These are phyloP conservation scores for Xylota segnis DNA, from an alignment of 2,888 invertebrate genomes.

Conservation along the genomic window DNA sequence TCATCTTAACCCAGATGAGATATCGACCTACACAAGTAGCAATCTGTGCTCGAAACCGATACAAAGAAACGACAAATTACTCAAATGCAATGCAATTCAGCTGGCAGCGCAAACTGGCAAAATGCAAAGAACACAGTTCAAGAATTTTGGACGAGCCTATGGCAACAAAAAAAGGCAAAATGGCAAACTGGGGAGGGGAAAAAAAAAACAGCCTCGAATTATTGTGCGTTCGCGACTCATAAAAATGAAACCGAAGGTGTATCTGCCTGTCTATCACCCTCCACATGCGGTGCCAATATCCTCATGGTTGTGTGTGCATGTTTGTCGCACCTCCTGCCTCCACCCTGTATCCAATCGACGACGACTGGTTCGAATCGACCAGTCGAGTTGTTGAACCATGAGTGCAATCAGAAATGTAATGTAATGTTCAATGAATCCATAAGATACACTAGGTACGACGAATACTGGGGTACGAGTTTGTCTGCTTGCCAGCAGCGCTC, in stretches of 20 bases:
- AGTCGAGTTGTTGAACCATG: conserved; percentile 63
- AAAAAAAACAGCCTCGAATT: conserved; percentile 58
- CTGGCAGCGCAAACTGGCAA: conserved; percentile 4
- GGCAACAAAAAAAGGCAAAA: conserved; percentile 11
- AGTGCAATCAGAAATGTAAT: conserved; percentile 72
- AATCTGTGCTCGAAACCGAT: conserved; percentile 18
- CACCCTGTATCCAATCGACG: too few species aligned
- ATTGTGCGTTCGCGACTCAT: conserved; percentile 50
- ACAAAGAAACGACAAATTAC: conserved; percentile 17
- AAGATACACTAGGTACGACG: conserved; percentile 29
- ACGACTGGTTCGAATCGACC: conserved; percentile 36
- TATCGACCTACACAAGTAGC: background rate
- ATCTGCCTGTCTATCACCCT: conserved; percentile 42
- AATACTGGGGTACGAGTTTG: background rate
- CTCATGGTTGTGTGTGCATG: conserved; percentile 7
- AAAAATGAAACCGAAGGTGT: conserved; percentile 64
- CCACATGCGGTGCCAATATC: conserved; percentile 59
- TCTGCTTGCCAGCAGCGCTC: background rate
- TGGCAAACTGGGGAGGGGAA: too few species aligned
- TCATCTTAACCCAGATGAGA: conserved; percentile 26
- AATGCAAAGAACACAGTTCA: conserved; percentile 42
- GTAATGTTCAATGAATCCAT: conserved; percentile 73
- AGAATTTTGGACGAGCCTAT: conserved; percentile 44
- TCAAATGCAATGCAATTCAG: conserved; percentile 11
- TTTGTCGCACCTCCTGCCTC: background rate